Conservation (phyloP, 2,113 vertebrate species). For the Pantherophis guttatus region DNA sequence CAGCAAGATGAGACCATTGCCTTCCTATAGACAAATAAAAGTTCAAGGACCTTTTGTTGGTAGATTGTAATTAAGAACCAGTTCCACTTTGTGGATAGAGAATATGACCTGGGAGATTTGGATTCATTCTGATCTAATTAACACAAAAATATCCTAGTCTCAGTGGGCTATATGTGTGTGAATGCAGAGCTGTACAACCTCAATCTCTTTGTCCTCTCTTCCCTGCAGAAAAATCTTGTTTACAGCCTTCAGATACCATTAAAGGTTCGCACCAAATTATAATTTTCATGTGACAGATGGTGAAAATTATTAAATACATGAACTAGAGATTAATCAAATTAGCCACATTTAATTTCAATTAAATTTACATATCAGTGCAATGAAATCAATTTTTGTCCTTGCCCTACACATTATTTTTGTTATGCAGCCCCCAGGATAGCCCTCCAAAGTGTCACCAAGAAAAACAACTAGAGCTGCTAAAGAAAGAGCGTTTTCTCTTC, state of each 20-base stretch:
- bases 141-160: neutral
- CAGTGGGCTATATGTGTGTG: neutral
- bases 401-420: neutral
- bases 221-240: neutral
- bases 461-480: neutral
- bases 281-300: neutral
- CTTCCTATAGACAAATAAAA: neutral
- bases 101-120: neutral
- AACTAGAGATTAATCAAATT: neutral
- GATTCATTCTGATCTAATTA: neutral
- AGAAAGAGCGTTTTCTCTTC: neutral
- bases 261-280: neutral
- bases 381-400: neutral
- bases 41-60: neutral
- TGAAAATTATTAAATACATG: neutral
- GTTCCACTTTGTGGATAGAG: neutral
- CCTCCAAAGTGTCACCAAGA: neutral
- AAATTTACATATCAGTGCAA: neutral
- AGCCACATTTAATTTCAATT: neutral
- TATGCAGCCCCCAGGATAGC: neutral
- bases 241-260: neutral
- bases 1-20: neutral
- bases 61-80: neutral
- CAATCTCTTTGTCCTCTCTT: neutral
- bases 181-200: neutral